These are phyloP conservation scores for Linnaemya tessellans DNA, from an alignment of 2,888 invertebrate genomes.

Conservation along the genomic window DNA sequence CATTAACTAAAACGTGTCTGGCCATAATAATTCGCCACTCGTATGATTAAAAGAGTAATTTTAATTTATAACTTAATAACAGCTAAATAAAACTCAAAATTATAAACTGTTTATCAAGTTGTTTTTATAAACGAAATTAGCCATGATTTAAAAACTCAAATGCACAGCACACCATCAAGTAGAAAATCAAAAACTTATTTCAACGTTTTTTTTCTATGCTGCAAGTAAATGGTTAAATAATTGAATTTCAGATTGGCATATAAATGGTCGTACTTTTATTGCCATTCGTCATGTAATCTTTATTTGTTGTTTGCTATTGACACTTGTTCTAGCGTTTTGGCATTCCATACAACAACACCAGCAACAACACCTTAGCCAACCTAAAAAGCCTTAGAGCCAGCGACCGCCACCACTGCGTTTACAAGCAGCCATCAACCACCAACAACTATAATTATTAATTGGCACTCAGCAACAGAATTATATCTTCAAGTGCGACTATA, in stretches of 20 bases:
- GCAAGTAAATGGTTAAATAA: slow-evolving; percentile 48
- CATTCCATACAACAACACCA: slow-evolving; percentile 35
- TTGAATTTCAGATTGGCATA: slow-evolving; percentile 59
- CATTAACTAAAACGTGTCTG: slow-evolving; percentile 34
- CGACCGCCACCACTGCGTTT: slow-evolving; percentile 1
- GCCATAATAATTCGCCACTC: slow-evolving; percentile 15
- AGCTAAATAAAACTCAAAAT: slow-evolving; percentile 25
- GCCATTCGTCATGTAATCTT: slow-evolving; percentile 69
- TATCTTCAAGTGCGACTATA: slow-evolving; percentile 27
- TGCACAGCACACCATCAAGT: slow-evolving; percentile 2
- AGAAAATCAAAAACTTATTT: slow-evolving; percentile 26
- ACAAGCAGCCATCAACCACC: background rate
- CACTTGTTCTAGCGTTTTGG: slow-evolving; percentile 61
- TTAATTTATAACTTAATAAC: slow-evolving; percentile 56
- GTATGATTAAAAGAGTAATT: slow-evolving; percentile 16
- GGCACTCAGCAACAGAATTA: slow-evolving; percentile 39
- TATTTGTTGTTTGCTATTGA: slow-evolving; percentile 61
- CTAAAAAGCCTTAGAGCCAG: slow-evolving; percentile 9
- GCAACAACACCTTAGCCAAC: slow-evolving; percentile 26
- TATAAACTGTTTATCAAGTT: slow-evolving; percentile 21
- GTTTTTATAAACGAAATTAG: slow-evolving; percentile 26
- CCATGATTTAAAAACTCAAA: slow-evolving; percentile 34
- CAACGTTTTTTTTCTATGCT: background rate
- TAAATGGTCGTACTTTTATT: slow-evolving; percentile 54
- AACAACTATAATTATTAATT: slow-evolving; percentile 35